These are phyloP conservation scores for Lycocerus yunnanus DNA, from an alignment of 2,888 invertebrate genomes.

Conservation along the genomic window DNA sequence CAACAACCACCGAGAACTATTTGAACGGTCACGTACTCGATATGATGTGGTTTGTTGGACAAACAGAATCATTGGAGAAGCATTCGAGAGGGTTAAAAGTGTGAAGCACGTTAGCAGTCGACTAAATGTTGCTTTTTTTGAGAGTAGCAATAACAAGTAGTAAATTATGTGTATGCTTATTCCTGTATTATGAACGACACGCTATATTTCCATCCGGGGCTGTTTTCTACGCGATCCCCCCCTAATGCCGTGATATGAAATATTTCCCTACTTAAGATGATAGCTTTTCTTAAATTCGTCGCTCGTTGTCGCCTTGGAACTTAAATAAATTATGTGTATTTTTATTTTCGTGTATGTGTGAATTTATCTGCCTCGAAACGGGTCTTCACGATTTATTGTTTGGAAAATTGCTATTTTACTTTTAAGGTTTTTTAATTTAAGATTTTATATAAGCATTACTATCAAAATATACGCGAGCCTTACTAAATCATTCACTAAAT, in stretches of 20 bases:
- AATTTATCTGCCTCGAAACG: slow-evolving; percentile 47
- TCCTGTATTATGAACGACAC: slow-evolving; percentile 46
- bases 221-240: slow-evolving; percentile 40
- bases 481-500: not conserved
- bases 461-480: not conserved
- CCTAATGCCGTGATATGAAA: slow-evolving; percentile 55
- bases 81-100: not conserved
- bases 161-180: slow-evolving; percentile 40
- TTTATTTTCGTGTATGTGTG: slow-evolving; percentile 49
- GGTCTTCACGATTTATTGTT: slow-evolving; percentile 31
- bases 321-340: slow-evolving; percentile 55
- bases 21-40: not conserved
- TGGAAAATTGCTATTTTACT: slow-evolving; percentile 33
- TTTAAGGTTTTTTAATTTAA: slow-evolving; percentile 25
- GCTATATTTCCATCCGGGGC: slow-evolving; percentile 49
- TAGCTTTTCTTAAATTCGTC: slow-evolving; percentile 59
- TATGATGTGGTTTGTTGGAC: not conserved
- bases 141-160: slow-evolving; percentile 36
- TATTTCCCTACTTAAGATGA: slow-evolving; percentile 58
- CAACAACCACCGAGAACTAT: not conserved
- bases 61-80: not conserved
- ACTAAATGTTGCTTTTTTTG: slow-evolving; percentile 18
- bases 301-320: slow-evolving; percentile 50
- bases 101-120: not conserved
- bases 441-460: slow-evolving; percentile 13